These are phyloP conservation scores for Saxidomus purpurata DNA, from an alignment of 1,140 invertebrate genomes.

Conservation along the genomic window DNA sequence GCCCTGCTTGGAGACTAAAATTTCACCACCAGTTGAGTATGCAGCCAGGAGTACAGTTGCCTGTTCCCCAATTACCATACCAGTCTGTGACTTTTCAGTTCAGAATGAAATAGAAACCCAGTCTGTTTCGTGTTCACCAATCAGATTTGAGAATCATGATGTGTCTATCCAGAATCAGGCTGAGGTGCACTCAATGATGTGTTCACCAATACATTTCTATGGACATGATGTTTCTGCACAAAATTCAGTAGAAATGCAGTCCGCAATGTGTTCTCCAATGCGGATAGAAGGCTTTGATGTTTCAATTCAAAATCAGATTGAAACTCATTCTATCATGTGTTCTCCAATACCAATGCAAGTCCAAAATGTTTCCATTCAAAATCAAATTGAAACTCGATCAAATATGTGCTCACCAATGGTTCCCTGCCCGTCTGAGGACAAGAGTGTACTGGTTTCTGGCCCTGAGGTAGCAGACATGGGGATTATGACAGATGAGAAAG, in stretches of 20 bases:
- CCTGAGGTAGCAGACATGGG: slow-evolving; percentile 13
- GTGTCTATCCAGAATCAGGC: slow-evolving; percentile 33
- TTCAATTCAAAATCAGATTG: slow-evolving; percentile 24
- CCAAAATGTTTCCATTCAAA: slow-evolving; percentile 30
- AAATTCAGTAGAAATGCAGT: slow-evolving; percentile 18
- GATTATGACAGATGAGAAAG: slow-evolving; percentile 13
- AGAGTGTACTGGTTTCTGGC: slow-evolving; percentile 33
- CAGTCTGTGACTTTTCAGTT: slow-evolving; percentile 34
- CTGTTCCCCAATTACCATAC: background rate
- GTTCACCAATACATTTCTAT: background rate
- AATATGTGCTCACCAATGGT: slow-evolving; percentile 61
- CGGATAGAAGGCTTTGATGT: slow-evolving; percentile 7
- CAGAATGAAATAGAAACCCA: slow-evolving; percentile 35
- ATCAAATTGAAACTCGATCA: slow-evolving; percentile 12
- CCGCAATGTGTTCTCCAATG: slow-evolving; percentile 49
- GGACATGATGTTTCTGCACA: slow-evolving; percentile 33
- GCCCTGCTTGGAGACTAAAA: background rate
- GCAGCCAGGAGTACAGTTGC: background rate
- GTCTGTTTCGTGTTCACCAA: slow-evolving; percentile 51
- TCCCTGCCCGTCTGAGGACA: slow-evolving; percentile 5
- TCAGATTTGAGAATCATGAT: slow-evolving; percentile 14
- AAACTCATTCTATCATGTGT: slow-evolving; percentile 25
- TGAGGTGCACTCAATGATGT: background rate
- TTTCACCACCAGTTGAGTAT: background rate
- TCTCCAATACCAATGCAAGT: background rate